Conservation (phyloP, 2,113 vertebrate genomes). For the Heptranchias perlo region DNA sequence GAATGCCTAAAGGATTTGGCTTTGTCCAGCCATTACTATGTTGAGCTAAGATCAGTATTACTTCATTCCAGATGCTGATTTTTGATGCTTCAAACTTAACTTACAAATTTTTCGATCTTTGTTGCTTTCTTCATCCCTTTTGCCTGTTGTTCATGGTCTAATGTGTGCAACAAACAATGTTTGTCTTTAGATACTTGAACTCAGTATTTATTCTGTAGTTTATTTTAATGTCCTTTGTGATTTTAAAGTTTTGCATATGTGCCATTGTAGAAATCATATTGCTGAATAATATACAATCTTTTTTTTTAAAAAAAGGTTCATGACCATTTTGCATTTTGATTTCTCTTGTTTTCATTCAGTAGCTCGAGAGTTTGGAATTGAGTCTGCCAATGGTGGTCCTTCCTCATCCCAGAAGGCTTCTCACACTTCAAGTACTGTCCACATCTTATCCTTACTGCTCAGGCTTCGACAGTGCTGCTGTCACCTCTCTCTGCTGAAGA, state of each 20-base stretch:
- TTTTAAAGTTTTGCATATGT: not conserved
- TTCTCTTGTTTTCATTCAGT: slow-evolving; percentile 51
- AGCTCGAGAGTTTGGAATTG: slow-evolving; percentile 67
- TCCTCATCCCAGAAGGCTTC: slow-evolving; percentile 46
- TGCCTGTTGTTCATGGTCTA: not conserved
- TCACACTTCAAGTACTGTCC: slow-evolving; percentile 65
- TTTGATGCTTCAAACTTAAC: not conserved
- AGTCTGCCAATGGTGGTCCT: slow-evolving; percentile 45
- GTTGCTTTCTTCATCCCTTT: not conserved
- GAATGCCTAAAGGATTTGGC: too few species aligned
- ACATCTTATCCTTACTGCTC: slow-evolving; percentile 83
- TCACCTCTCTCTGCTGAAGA: slow-evolving; percentile 82
- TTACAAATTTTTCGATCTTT: not conserved
- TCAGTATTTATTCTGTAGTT: slow-evolving; percentile 34
- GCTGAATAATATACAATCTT: not conserved
- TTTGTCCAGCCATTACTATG: too few species aligned
- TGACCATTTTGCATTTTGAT: not conserved
- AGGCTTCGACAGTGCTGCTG: slow-evolving; percentile 92
- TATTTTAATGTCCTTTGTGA: not conserved
- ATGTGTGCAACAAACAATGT: not conserved
- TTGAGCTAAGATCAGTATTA: too few species aligned
- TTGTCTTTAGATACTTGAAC: not conserved
- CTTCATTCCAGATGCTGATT: not conserved
- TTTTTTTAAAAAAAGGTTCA: not conserved
- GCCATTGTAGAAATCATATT: not conserved